A percentile compares a stretch with the other conserved stretches of the same genome.
These are phyloP conservation scores for Euschistus heros DNA, from an alignment of 1,140 invertebrate species.

Conservation along the genomic window DNA sequence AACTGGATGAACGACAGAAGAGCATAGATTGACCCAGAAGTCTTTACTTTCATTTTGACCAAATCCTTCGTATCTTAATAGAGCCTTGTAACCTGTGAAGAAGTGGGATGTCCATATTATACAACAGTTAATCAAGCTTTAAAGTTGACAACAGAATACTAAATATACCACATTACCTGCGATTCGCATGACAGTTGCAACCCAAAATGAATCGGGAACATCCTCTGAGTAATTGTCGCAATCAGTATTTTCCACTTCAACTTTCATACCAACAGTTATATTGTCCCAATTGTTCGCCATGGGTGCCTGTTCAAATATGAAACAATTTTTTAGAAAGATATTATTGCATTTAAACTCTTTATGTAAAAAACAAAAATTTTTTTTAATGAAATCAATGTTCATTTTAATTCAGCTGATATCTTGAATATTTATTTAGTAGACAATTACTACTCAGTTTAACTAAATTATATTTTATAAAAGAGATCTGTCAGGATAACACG, in stretches of 20 bases:
- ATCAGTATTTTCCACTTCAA: slow-evolving; percentile 87
- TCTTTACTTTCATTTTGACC: slow-evolving; percentile 76
- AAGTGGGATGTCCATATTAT: not conserved
- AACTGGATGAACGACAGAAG: slow-evolving; percentile 85
- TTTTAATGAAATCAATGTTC: too few species aligned
- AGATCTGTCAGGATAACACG: too few species aligned
- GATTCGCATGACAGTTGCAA: slow-evolving; percentile 82
- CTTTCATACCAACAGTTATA: slow-evolving; percentile 87
- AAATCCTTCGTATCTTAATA: slow-evolving; percentile 89
- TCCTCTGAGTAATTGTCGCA: slow-evolving; percentile 65
- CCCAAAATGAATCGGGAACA: slow-evolving; percentile 83
- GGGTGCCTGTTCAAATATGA: slow-evolving; percentile 59
- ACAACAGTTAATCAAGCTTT: too few species aligned
- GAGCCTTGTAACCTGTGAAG: slow-evolving; percentile 70
- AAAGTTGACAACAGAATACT: too few species aligned
- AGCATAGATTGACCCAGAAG: slow-evolving; percentile 92
- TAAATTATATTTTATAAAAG: too few species aligned
- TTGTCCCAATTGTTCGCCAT: slow-evolving; percentile 87
- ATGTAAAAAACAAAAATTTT: too few species aligned
- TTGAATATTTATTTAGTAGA: too few species aligned
- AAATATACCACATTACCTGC: slow-evolving; percentile 41
- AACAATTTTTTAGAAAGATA: too few species aligned
- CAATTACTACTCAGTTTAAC: too few species aligned
- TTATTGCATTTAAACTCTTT: too few species aligned
- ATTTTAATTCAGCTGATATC: too few species aligned